These are phyloP conservation scores for Drosophila bocqueti DNA, from an alignment of 1,140 invertebrate species.

Conservation along the genomic window DNA sequence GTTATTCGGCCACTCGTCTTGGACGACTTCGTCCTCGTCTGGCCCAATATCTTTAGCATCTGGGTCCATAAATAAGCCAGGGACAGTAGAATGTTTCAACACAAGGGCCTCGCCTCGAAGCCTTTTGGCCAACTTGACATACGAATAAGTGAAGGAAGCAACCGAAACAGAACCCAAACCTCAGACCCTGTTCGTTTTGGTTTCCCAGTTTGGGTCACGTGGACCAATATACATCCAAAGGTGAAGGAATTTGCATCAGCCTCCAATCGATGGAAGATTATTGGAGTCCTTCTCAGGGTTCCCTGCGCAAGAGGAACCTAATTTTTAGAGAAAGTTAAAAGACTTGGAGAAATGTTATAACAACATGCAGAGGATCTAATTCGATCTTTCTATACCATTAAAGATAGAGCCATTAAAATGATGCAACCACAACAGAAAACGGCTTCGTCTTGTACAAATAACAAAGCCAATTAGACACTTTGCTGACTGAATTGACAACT, in stretches of 20 bases:
- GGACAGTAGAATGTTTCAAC: constrained; percentile 75
- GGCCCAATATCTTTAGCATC: constrained; percentile 81
- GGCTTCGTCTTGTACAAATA: constrained; percentile 14
- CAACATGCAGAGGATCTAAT: too few relatives aligned
- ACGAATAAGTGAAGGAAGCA: constrained; percentile 50
- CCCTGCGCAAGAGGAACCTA: too few relatives aligned
- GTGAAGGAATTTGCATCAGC: constrained; percentile 9
- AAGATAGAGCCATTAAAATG: too few relatives aligned
- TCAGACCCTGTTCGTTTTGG: neutral
- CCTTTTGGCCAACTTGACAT: constrained; percentile 55
- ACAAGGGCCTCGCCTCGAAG: constrained; percentile 43
- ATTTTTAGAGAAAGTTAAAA: neutral
- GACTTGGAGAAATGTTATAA: too few relatives aligned
- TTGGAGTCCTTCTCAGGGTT: neutral
- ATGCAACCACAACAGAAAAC: neutral
- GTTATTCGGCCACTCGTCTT: constrained; percentile 34
- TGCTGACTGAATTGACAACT: constrained; percentile 40
- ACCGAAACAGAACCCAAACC: constrained; percentile 22
- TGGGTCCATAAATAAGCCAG: constrained; percentile 78
- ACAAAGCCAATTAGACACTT: constrained; percentile 56
- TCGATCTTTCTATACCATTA: too few relatives aligned
- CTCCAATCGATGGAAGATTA: constrained; percentile 5
- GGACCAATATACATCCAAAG: constrained; percentile 19
- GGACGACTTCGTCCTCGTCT: constrained; percentile 63
- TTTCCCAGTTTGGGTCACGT: constrained; percentile 12